Conservation (phyloP, 2,797 vertebrate genomes). For the Notamacropus eugenii region DNA sequence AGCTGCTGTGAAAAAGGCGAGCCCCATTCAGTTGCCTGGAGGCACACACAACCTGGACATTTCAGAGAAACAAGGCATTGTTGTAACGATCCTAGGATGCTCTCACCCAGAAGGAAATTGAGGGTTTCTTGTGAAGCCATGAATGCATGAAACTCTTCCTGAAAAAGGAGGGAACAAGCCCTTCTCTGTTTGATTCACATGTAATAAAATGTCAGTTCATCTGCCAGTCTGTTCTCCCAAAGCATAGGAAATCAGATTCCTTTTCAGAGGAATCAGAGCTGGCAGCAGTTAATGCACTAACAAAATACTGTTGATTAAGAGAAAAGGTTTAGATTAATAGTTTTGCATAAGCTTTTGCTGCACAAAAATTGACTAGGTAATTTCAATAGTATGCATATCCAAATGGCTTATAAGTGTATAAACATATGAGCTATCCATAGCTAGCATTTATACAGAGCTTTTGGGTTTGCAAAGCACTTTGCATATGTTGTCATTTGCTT, state of each 20-base stretch:
- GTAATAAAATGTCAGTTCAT: background rate
- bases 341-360: conserved; percentile 9
- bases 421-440: background rate
- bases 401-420: background rate
- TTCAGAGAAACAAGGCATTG: background rate
- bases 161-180: background rate
- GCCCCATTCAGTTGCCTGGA: background rate
- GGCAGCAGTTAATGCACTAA: conserved; percentile 19
- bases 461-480: background rate
- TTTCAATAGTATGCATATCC: conserved; percentile 40
- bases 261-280: background rate
- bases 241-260: background rate
- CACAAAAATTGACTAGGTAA: conserved; percentile 33
- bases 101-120: background rate
- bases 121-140: background rate
- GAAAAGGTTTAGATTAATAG: background rate
- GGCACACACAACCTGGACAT: background rate
- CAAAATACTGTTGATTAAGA: background rate
- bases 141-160: background rate
- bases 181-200: background rate
- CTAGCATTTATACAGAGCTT: background rate
- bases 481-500: background rate
- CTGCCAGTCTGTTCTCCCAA: background rate
- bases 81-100: background rate
- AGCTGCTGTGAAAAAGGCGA: background rate